These are phyloP conservation scores for Dastarcus helophoroides DNA, from an alignment of 2,888 invertebrate species.

Conservation along the genomic window DNA sequence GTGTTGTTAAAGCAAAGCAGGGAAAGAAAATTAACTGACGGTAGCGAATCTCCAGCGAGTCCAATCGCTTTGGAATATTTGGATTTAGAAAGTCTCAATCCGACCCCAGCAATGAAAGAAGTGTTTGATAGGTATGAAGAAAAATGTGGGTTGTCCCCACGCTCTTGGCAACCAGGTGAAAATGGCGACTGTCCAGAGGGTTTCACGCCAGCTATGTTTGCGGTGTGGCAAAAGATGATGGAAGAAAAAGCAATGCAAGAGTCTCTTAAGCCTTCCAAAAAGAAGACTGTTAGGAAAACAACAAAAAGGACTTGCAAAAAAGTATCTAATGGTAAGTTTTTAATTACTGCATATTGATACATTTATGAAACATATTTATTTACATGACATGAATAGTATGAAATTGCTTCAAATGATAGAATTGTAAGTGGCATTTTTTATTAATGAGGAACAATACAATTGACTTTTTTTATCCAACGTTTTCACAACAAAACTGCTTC, in stretches of 20 bases:
- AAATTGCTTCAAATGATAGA: no score
- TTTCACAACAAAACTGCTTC: no score
- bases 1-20: constrained; percentile 43
- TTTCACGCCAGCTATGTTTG: constrained; percentile 48
- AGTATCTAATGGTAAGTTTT: constrained; percentile 1
- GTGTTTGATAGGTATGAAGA: constrained; percentile 51
- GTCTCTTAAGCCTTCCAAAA: neutral
- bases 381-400: no score
- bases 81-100: constrained; percentile 43
- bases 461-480: no score
- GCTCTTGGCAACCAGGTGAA: constrained; percentile 4
- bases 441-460: no score
- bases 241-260: constrained; percentile 23
- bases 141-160: constrained; percentile 34
- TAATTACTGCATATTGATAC: no score
- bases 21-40: constrained; percentile 36
- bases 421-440: no score
- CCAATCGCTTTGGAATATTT: constrained; percentile 35
- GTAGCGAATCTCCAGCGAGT: constrained; percentile 34
- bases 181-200: constrained; percentile 26
- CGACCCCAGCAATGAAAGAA: constrained; percentile 62
- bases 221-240: constrained; percentile 39
- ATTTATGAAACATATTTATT: no score
- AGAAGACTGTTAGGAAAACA: neutral
- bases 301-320: constrained; percentile 1